These are phyloP conservation scores for Hecatera dysodea DNA, from an alignment of 2,888 invertebrate species.

Conservation along the genomic window DNA sequence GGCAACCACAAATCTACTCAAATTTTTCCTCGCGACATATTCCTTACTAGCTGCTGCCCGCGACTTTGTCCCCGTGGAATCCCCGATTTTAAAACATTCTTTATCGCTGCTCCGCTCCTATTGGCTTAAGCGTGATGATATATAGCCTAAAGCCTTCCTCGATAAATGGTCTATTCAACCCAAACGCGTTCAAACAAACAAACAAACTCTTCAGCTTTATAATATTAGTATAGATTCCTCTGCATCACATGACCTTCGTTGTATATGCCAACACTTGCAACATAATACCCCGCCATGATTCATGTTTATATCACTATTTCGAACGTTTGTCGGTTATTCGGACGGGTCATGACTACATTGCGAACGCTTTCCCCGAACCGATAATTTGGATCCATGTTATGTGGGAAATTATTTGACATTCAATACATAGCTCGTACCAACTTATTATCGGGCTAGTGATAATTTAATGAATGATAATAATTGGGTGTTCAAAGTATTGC, in stretches of 20 bases:
- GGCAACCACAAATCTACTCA: background rate
- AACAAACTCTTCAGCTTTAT: too few species aligned
- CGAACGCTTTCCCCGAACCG: background rate
- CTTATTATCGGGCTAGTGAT: slow-evolving; percentile 5
- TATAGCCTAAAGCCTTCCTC: too few species aligned
- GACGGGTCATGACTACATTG: background rate
- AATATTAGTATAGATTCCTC: too few species aligned
- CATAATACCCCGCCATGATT: background rate
- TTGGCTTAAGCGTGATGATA: too few species aligned
- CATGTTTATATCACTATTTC: background rate
- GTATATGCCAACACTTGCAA: background rate
- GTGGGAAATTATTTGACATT: background rate
- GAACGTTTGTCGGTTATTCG: background rate
- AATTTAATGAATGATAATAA: background rate
- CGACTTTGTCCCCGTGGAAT: too few species aligned
- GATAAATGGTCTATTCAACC: too few species aligned
- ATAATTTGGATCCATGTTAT: background rate
- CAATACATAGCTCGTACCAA: background rate
- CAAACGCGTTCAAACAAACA: too few species aligned
- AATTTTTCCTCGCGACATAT: background rate
- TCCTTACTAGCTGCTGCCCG: too few species aligned
- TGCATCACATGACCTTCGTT: background rate
- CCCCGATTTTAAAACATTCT: too few species aligned
- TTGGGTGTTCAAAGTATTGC: background rate
- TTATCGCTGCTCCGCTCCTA: too few species aligned